Conservation (phyloP, 1,140 invertebrate genomes). For the Eumeta japonica region DNA sequence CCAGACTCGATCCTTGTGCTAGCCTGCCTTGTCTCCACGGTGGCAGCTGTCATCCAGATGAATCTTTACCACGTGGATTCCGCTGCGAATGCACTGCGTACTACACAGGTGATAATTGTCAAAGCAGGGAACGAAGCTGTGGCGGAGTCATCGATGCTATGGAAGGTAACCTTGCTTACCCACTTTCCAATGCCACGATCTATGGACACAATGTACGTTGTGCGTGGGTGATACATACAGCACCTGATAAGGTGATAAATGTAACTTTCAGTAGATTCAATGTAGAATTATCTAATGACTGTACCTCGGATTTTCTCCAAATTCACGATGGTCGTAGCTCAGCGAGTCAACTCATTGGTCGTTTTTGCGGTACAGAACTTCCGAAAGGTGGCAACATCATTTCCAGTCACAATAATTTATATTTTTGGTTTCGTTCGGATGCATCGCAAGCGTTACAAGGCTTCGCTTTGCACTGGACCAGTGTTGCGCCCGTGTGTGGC, state of each 20-base stretch:
- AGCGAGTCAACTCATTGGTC: conserved; percentile 66
- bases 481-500: conserved; percentile 74
- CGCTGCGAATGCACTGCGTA: conserved; percentile 63
- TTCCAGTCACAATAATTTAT: conserved; percentile 71
- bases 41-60: conserved; percentile 67
- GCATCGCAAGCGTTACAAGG: conserved; percentile 60
- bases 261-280: conserved; percentile 75
- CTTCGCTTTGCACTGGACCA: conserved; percentile 74
- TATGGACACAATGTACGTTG: conserved; percentile 72
- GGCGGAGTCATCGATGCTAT: conserved; percentile 63
- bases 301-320: conserved; percentile 64
- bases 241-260: conserved; percentile 69
- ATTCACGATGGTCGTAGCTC: conserved; percentile 77
- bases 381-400: conserved; percentile 70
- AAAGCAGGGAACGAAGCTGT: conserved; percentile 56
- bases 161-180: conserved; percentile 66
- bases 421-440: conserved; percentile 80
- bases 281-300: conserved; percentile 61
- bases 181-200: conserved; percentile 54
- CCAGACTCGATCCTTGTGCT: conserved; percentile 60
- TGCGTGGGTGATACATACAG: conserved; percentile 74
- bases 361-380: conserved; percentile 70
- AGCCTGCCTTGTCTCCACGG: conserved; percentile 81
- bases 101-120: conserved; percentile 35
- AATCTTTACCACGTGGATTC: conserved; percentile 32